Conservation (phyloP, 64 coral and sea anemone species). For the Montipora capricornis region DNA sequence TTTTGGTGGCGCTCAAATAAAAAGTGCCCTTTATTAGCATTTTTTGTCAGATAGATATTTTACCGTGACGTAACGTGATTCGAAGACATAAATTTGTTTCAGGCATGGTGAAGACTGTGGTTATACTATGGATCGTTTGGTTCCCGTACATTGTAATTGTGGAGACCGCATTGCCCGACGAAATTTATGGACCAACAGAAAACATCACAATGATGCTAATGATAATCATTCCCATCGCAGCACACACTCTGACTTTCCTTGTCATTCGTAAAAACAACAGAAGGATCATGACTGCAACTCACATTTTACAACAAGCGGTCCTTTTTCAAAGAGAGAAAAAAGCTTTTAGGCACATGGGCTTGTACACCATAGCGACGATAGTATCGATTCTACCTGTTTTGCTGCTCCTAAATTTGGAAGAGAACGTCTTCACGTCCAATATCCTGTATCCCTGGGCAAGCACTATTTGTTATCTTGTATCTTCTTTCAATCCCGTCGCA, state of each 20-base stretch:
- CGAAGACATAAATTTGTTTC: neutral
- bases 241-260: neutral
- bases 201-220: neutral
- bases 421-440: neutral
- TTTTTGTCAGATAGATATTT: neutral
- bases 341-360: neutral
- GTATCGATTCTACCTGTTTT: neutral
- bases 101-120: constrained; percentile 17
- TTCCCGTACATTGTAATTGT: neutral
- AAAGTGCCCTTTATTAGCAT: neutral
- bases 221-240: neutral
- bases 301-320: neutral
- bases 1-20: too few relatives aligned
- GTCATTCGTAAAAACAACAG: constrained; percentile 5
- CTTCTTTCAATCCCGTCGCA: constrained; percentile 3
- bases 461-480: neutral
- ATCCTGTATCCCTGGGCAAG: constrained; percentile 4
- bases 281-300: neutral
- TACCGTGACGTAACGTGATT: neutral
- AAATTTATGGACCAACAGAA: neutral
- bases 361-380: neutral
- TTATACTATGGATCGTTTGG: neutral
- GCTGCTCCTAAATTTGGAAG: neutral
- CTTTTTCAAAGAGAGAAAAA: constrained; percentile 29
- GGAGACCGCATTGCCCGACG: neutral